These are phyloP conservation scores for Stichopus horrens DNA, from an alignment of 53 echinoderm and acorn worm genomes.

Conservation along the genomic window DNA sequence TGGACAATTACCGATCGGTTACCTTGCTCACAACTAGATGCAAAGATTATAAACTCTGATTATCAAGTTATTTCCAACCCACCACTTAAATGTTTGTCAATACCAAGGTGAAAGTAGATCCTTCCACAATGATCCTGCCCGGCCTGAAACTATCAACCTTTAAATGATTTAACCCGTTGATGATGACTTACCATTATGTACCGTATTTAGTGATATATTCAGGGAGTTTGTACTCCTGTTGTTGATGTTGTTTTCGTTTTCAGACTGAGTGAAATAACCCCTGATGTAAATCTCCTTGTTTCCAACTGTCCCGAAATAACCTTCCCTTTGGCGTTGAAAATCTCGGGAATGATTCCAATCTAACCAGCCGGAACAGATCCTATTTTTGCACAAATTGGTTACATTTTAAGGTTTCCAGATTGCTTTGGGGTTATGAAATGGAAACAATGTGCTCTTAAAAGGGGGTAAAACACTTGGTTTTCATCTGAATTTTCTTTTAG, in stretches of 20 bases:
- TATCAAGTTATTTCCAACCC: background rate
- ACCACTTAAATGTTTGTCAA: background rate
- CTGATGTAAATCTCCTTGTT: background rate
- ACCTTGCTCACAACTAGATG: too few relatives aligned
- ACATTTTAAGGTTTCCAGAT: constrained; percentile 4
- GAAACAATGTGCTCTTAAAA: background rate
- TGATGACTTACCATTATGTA: too few relatives aligned
- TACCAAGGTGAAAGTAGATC: background rate
- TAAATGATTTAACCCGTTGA: too few relatives aligned
- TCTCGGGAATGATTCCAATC: background rate
- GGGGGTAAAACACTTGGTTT: constrained; percentile 3
- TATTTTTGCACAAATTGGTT: constrained; percentile 19
- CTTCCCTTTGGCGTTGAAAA: constrained; percentile 37
- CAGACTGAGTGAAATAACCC: background rate
- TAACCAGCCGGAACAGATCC: constrained; percentile 24
- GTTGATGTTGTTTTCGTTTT: too few relatives aligned
- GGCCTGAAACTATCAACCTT: too few relatives aligned
- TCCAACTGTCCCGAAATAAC: constrained; percentile 13
- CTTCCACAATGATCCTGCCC: background rate
- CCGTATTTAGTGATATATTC: too few relatives aligned
- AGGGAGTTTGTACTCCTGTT: too few relatives aligned
- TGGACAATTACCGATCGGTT: too few relatives aligned
- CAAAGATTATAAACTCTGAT: too few relatives aligned
- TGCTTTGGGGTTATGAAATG: constrained; percentile 14
- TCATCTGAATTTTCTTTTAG: background rate